Percentiles rank a stretch among this genome's conserved stretches.
Conservation (phyloP, 2,888 invertebrate genomes). For the Galerucella calmariensis region DNA sequence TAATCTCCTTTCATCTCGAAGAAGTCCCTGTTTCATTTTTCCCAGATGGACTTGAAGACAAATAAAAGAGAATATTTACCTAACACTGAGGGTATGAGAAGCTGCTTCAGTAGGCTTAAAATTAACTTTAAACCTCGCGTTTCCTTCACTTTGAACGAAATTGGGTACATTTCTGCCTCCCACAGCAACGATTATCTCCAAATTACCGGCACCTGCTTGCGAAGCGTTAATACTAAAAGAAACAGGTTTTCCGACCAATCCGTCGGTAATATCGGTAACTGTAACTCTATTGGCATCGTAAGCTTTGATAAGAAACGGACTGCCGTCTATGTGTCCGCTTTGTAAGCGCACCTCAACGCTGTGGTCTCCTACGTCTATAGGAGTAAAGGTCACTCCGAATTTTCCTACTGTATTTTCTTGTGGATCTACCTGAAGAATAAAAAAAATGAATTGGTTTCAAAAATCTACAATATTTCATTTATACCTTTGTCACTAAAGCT, state of each 20-base stretch:
- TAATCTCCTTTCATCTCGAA: constrained; percentile 49
- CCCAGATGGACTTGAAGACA: too few species aligned
- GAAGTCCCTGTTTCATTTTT: too few species aligned
- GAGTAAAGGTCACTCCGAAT: constrained; percentile 74
- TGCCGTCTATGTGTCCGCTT: constrained; percentile 90
- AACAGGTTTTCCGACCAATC: constrained; percentile 91
- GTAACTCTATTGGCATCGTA: constrained; percentile 96
- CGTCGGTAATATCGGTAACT: constrained; percentile 92
- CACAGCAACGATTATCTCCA: constrained; percentile 97
- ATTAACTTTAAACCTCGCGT: constrained; percentile 93
- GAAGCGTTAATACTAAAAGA: constrained; percentile 92
- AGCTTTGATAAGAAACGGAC: constrained; percentile 95
- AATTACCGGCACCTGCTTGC: constrained; percentile 89
- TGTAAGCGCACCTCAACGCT: constrained; percentile 81
- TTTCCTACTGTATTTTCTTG: constrained; percentile 65
- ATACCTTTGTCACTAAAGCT: constrained; percentile 74
- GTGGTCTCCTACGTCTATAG: constrained; percentile 92
- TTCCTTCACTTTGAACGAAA: constrained; percentile 97
- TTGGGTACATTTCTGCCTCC: constrained; percentile 97
- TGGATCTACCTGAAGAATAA: constrained; percentile 57
- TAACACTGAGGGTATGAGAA: constrained; percentile 89
- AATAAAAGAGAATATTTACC: constrained; percentile 61
- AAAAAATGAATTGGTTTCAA: background rate
- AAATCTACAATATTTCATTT: background rate
- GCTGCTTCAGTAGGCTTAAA: constrained; percentile 96